Base-by-base conservation (phyloP, 2,113 vertebrate species). In the Neofelis nebulosa region DNA sequence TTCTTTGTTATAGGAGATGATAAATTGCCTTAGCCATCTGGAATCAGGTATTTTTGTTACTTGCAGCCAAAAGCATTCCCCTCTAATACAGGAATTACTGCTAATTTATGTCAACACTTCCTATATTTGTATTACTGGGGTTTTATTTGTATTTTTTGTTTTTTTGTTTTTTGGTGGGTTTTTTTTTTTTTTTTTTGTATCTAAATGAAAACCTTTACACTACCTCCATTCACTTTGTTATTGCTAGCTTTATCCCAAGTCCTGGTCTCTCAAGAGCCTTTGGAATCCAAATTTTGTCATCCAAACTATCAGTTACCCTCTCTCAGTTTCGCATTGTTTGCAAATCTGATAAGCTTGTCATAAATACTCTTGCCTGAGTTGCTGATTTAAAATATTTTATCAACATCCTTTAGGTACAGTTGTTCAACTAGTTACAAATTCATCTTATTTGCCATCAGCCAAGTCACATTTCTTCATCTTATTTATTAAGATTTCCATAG, bases 41-140 rank as follows among this genome's bases (percentile, higher is more conserved):
- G 25, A 94, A 87, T 95, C 57, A 95, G 41, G 15, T 45, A 45
- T 91, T 84, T 95, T 90, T 94, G 57, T 97, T 95, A 97, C 95
- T 82, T 98, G 73, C 68, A 93, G 74, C 85, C 85, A 21, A 91
- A 93, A 69, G 41, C 93, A 95, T 50, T 31, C 69, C 5, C 14
- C 33, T n/a, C 6, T 27, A 85, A 68, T 25, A 55, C 9, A 79
- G 8, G 55, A 45, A 71, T 88, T 87, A 57, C 41, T 48, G 41
- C 36, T 87, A 85, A 89, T 23, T 73, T 25, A 93, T 16, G 14
- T 48, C 25, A 61, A 16, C 5, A 15, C 90, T 95, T 96, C 68
- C 68, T 61, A 3, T 82, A 36, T 18, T 86, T 82, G 5, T 31
- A 16, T 68, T 50, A 65, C 36, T 97, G 23, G 14, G 3, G 18